Conservation (phyloP, 2,797 vertebrate genomes). For the Naso thynnoides region DNA sequence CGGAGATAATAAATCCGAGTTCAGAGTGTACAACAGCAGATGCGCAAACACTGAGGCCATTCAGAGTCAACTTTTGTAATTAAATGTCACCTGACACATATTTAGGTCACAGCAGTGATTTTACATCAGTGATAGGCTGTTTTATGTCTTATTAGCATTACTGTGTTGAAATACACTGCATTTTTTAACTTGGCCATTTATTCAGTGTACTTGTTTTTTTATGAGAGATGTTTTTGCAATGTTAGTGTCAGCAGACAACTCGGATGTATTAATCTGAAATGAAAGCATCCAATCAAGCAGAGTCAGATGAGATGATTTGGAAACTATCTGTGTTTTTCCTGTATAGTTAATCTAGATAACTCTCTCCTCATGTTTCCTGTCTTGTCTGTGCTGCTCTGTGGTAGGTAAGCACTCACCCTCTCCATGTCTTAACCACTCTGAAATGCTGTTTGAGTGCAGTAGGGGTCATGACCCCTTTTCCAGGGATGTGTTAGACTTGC, state of each 20-base stretch:
- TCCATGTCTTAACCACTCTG: constrained; percentile 59
- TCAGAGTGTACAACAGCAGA: constrained; percentile 58
- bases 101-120: constrained; percentile 34
- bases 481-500: constrained; percentile 78
- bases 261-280: constrained; percentile 12
- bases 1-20: constrained; percentile 55
- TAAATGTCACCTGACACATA: constrained; percentile 59
- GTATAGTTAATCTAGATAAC: constrained; percentile 43
- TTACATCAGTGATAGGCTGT: constrained; percentile 1
- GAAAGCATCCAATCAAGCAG: constrained; percentile 25
- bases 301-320: constrained; percentile 49
- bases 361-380: constrained; percentile 35
- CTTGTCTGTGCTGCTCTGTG: constrained; percentile 51
- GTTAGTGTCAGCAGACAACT: not conserved
- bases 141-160: constrained; percentile 25
- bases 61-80: constrained; percentile 56
- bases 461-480: constrained; percentile 78
- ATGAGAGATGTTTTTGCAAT: constrained; percentile 15
- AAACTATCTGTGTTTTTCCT: constrained; percentile 21
- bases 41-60: constrained; percentile 71
- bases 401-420: constrained; percentile 63
- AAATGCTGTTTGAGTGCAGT: constrained; percentile 74
- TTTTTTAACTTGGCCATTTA: not conserved
- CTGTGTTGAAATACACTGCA: constrained; percentile 1
- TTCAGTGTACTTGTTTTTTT: not conserved